These are phyloP conservation scores for Lasius fuliginosus DNA, from an alignment of 2,888 invertebrate genomes.

Conservation along the genomic window DNA sequence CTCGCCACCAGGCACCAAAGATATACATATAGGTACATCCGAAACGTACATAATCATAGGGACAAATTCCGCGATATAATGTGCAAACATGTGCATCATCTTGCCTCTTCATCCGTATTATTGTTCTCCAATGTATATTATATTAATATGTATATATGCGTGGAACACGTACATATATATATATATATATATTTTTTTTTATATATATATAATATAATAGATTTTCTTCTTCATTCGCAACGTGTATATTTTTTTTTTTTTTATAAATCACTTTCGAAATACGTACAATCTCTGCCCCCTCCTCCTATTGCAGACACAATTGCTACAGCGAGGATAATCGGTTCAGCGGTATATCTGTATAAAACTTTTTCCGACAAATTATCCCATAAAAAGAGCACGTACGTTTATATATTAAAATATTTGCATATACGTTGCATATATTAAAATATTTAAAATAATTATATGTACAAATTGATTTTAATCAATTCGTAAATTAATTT, in stretches of 20 bases:
- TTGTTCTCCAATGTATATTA: conserved; percentile 64
- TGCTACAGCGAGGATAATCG: background rate
- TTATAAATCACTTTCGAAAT: conserved; percentile 15
- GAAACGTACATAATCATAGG: conserved; percentile 66
- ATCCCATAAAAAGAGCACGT: background rate
- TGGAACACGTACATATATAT: conserved; percentile 41
- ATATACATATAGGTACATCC: conserved; percentile 74
- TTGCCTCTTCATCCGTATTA: conserved; percentile 64
- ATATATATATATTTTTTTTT: conserved; percentile 67
- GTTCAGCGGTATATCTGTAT: background rate
- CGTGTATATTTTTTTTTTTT: conserved; percentile 51
- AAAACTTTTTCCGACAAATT: conserved; percentile 16
- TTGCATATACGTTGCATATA: background rate
- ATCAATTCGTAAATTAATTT: background rate
- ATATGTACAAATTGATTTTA: background rate
- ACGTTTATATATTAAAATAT: background rate
- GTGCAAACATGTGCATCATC: conserved; percentile 72
- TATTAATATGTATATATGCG: conserved; percentile 28
- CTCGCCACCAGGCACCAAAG: conserved; percentile 84
- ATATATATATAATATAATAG: conserved; percentile 71
- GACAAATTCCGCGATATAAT: conserved; percentile 64
- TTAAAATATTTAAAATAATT: conserved; percentile 1
- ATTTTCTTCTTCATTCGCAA: conserved; percentile 69
- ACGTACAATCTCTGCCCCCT: conserved; percentile 12
- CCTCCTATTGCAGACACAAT: background rate